Evolutionary conservation across 2,797 vertebrate species (phyloP).

Genomic region (Cossypha polioptera): DNA sequence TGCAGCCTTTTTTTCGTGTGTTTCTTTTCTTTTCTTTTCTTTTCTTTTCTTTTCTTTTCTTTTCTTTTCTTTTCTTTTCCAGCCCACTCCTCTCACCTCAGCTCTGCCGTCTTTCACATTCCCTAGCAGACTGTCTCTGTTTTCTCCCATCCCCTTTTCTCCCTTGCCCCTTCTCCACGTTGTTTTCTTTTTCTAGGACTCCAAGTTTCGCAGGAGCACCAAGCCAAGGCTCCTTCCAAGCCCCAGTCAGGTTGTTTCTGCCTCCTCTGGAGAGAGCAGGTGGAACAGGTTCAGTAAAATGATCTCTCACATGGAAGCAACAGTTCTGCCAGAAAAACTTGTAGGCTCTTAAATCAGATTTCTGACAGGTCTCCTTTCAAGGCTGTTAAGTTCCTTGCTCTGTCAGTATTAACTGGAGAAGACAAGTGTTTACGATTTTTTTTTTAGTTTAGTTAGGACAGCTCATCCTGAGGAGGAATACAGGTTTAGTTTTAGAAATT

Average conservation of each 20-base stretch:
- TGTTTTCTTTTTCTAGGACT: background rate
- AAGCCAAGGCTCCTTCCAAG: background rate
- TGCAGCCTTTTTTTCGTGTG: background rate
- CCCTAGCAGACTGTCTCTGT: background rate
- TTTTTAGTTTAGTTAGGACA: background rate
- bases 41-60: background rate
- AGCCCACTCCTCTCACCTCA: background rate
- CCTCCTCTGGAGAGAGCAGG: background rate
- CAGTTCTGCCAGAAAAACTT: background rate
- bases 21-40: background rate
- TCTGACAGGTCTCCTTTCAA: background rate
- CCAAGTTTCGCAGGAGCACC: background rate
- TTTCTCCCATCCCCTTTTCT: background rate
- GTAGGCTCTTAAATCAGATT: background rate
- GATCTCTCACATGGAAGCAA: background rate
- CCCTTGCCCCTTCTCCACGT: background rate
- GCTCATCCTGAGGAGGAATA: background rate
- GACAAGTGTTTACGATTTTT: background rate
- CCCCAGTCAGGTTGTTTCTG: background rate
- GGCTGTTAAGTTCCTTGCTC: background rate
- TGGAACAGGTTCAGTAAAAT: conserved; percentile 39
- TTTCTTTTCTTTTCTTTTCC: background rate
- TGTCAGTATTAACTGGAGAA: background rate
- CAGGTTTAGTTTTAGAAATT: background rate
- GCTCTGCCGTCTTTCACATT: background rate